Evolutionary conservation across 2,888 invertebrate genomes (phyloP).

Genomic region (Eurois occulta): DNA sequence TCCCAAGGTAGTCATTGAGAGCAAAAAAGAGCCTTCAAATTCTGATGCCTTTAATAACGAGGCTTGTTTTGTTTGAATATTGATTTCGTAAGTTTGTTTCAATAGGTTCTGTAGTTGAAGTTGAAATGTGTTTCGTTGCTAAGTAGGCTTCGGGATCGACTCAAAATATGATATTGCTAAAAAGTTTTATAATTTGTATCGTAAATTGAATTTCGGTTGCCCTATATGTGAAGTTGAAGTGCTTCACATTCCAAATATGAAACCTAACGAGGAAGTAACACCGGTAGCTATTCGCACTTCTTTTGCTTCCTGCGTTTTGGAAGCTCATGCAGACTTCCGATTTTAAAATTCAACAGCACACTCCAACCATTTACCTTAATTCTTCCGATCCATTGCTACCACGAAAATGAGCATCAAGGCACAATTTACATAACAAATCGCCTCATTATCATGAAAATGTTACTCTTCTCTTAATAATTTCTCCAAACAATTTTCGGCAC

Average conservation of each 20-base stretch:
- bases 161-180: conserved; percentile 8
- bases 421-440: conserved; percentile 74
- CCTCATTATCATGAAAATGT: conserved; percentile 75
- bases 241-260: background rate
- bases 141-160: conserved; percentile 12
- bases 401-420: conserved; percentile 61
- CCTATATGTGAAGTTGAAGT: conserved; percentile 4
- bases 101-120: conserved; percentile 24
- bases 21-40: conserved; percentile 73
- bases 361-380: conserved; percentile 38
- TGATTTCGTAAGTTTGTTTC: conserved; percentile 56
- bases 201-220: conserved; percentile 3
- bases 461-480: conserved; percentile 72
- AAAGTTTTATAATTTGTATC: conserved; percentile 24
- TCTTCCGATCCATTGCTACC: conserved; percentile 51
- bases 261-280: conserved; percentile 9
- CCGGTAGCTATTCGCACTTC: conserved; percentile 22
- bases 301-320: conserved; percentile 41
- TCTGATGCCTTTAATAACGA: conserved; percentile 75
- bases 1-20: conserved; percentile 81
- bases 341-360: conserved; percentile 24
- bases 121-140: conserved; percentile 20
- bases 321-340: conserved; percentile 42
- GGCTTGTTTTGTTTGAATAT: conserved; percentile 66
- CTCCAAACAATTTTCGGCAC: conserved; percentile 85